A percentile compares a stretch with the other conserved stretches of the same genome.
Evolutionary conservation across 2,113 vertebrate species (phyloP).

Genomic region (Ceyx melanurus): DNA sequence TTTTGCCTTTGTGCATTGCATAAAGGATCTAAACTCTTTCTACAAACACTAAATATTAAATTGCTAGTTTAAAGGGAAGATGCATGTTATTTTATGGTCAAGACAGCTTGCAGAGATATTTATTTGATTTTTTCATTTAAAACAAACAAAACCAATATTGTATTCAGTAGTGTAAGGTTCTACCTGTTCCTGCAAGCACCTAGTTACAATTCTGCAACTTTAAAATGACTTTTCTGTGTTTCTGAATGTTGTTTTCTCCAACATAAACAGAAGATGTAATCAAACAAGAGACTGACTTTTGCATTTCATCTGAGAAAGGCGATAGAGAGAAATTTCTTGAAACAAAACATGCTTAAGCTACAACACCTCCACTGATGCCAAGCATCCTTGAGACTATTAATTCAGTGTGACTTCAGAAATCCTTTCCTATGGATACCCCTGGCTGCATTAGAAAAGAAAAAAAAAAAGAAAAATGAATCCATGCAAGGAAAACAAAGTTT

Average conservation of each 20-base stretch:
- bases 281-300: not conserved
- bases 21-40: not conserved
- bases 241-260: not conserved
- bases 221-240: not conserved
- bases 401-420: not conserved
- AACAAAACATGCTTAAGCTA: conserved; percentile 41
- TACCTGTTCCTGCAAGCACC: not conserved
- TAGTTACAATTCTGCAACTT: not conserved
- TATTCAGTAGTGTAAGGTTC: not conserved
- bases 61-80: not conserved
- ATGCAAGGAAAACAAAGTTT: not conserved
- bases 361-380: not conserved
- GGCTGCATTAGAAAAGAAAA: not conserved
- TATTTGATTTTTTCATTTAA: not conserved
- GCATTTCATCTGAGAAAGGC: conserved; percentile 24
- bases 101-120: not conserved
- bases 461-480: not conserved
- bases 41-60: not conserved
- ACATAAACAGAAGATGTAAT: conserved; percentile 1
- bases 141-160: not conserved
- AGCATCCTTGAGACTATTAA: conserved; percentile 22
- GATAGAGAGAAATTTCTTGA: conserved; percentile 39
- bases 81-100: not conserved
- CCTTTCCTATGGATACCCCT: not conserved
- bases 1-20: not conserved